A percentile compares a stretch with the other conserved stretches of the same genome.
Conservation (phyloP, 1,140 invertebrate genomes). For the Pararge aegeria region DNA sequence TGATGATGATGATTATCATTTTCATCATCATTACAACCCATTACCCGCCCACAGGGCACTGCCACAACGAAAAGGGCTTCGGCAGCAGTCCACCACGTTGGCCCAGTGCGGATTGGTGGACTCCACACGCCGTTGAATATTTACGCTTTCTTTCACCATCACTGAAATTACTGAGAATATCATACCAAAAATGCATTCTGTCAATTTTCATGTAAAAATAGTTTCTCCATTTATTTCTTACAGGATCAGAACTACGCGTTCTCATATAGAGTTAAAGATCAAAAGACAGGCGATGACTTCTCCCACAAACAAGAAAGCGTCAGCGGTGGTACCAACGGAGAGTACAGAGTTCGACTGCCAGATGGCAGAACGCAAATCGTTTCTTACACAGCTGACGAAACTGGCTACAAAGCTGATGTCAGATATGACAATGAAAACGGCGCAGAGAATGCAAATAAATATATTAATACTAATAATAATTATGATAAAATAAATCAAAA, state of each 20-base stretch:
- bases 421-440: slow-evolving; percentile 72
- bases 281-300: slow-evolving; percentile 80
- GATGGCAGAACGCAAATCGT: slow-evolving; percentile 86
- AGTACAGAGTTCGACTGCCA: slow-evolving; percentile 87
- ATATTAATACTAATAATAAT: slow-evolving; percentile 22
- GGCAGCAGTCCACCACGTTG: no score
- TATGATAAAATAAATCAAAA: slow-evolving; percentile 28
- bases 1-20: no score
- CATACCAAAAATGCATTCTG: no score
- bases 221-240: slow-evolving; percentile 25
- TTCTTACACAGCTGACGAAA: slow-evolving; percentile 80
- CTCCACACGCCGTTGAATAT: no score
- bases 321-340: slow-evolving; percentile 79
- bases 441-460: slow-evolving; percentile 25
- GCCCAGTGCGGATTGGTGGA: no score
- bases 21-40: no score
- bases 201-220: not conserved
- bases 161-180: no score
- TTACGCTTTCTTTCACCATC: no score
- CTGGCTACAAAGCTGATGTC: slow-evolving; percentile 80
- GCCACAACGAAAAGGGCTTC: no score
- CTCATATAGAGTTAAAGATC: slow-evolving; percentile 79
- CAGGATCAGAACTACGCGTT: slow-evolving; percentile 80
- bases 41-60: no score
- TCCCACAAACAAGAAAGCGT: slow-evolving; percentile 78